These are phyloP conservation scores for Synergus itoensis DNA, from an alignment of 2,888 invertebrate species.

Conservation along the genomic window DNA sequence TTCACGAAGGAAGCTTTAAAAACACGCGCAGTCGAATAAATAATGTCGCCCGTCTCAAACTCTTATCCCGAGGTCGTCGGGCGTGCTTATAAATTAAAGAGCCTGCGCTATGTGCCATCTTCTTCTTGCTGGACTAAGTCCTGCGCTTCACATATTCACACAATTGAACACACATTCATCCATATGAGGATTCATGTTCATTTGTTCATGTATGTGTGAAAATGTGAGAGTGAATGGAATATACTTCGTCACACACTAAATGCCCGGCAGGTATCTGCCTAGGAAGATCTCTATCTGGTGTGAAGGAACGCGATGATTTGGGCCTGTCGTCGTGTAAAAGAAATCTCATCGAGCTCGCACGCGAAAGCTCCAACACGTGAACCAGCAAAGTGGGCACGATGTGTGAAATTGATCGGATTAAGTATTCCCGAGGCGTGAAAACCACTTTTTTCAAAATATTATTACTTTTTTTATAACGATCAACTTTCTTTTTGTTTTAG, in stretches of 20 bases:
- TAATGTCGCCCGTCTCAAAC: constrained; percentile 74
- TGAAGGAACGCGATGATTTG: constrained; percentile 59
- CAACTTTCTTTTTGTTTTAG: neutral
- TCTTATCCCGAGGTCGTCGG: constrained; percentile 75
- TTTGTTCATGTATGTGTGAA: constrained; percentile 42
- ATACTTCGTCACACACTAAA: constrained; percentile 58
- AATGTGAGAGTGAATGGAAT: constrained; percentile 43
- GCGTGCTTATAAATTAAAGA: constrained; percentile 72
- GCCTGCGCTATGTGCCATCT: constrained; percentile 57
- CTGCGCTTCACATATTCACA: constrained; percentile 7
- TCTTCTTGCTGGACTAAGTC: constrained; percentile 43
- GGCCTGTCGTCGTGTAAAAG: constrained; percentile 54
- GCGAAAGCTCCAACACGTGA: constrained; percentile 38
- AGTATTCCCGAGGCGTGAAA: neutral
- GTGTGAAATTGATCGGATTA: constrained; percentile 30
- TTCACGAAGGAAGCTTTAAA: constrained; percentile 73
- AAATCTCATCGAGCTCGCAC: constrained; percentile 49
- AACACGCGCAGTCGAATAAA: constrained; percentile 72
- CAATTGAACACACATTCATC: constrained; percentile 48
- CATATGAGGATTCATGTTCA: constrained; percentile 46
- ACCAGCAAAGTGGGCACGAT: constrained; percentile 5
- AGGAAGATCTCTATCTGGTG: constrained; percentile 59
- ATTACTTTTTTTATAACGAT: neutral
- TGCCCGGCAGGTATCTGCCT: constrained; percentile 48
- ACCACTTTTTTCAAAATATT: constrained; percentile 1